These are phyloP conservation scores for Folsomia manolachei DNA, from an alignment of 2,888 invertebrate species.

Conservation along the genomic window DNA sequence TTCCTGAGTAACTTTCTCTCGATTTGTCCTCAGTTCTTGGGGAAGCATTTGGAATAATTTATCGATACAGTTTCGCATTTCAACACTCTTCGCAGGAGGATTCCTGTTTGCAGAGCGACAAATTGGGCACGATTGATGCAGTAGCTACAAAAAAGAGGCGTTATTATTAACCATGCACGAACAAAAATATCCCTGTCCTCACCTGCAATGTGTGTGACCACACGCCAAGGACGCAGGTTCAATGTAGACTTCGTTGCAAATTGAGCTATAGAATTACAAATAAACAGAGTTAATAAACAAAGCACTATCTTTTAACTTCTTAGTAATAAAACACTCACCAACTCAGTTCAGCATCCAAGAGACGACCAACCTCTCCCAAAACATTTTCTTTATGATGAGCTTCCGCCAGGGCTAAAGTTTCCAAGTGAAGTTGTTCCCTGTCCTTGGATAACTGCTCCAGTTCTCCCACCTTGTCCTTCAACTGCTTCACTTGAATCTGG, in stretches of 20 bases:
- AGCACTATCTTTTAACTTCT: not conserved
- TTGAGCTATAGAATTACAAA: not conserved
- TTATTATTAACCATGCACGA: too few species aligned
- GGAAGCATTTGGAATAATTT: not conserved
- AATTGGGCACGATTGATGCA: not conserved
- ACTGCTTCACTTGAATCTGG: not conserved
- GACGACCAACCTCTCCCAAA: not conserved
- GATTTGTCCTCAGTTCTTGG: not conserved
- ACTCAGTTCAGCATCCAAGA: not conserved
- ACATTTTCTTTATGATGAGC: not conserved
- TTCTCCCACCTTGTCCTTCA: not conserved
- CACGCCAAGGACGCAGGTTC: not conserved
- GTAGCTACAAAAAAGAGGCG: too few species aligned
- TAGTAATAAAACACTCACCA: not conserved
- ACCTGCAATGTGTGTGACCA: constrained; percentile 4
- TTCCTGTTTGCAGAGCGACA: not conserved
- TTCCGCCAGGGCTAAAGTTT: constrained; percentile 1
- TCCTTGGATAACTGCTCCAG: not conserved
- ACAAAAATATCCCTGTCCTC: too few species aligned
- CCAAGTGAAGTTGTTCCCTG: not conserved
- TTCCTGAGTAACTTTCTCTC: not conserved
- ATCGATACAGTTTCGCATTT: not conserved
- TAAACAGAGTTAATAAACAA: not conserved
- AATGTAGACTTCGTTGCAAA: not conserved
- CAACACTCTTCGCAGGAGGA: not conserved